Percentiles rank a stretch among this genome's conserved stretches.
phyloP scores from a whole-genome alignment of 2,888 invertebrate species.

The Aspidapion aeneum region DNA sequence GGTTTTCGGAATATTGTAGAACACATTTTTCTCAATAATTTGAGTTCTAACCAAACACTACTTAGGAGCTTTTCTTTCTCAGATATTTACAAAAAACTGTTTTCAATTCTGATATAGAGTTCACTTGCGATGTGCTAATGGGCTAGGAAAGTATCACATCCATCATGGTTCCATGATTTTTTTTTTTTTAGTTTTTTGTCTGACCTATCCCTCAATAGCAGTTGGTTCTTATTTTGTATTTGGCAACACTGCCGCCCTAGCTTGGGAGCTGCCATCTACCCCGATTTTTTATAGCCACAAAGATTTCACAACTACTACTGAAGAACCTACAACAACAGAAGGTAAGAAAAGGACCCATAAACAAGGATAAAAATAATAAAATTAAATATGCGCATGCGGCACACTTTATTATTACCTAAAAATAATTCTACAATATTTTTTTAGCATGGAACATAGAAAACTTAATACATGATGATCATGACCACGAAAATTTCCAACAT shows the following conservation, averaged over 20 bases:
- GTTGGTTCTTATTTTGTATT: conserved; percentile 58
- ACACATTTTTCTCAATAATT: no score
- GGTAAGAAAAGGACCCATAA: neutral
- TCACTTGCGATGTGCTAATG: no score
- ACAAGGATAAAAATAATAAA: neutral
- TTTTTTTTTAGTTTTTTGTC: conserved; percentile 56
- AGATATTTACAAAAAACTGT: no score
- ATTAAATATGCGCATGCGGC: no score
- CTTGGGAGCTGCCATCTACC: conserved; percentile 65
- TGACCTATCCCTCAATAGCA: conserved; percentile 55
- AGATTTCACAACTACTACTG: conserved; percentile 18
- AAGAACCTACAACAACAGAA: conserved; percentile 23
- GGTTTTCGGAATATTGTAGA: no score
- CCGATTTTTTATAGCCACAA: conserved; percentile 25
- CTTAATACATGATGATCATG: conserved; percentile 1
- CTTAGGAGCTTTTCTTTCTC: no score
- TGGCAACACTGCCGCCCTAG: conserved; percentile 72
- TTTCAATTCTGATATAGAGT: neutral
- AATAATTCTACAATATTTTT: no score
- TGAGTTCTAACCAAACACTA: no score
- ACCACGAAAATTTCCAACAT: neutral
- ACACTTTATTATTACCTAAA: no score
- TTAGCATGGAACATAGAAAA: conserved; percentile 11
- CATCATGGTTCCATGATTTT: neutral
- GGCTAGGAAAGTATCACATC: no score